Conservation (phyloP, 2,888 invertebrate species). For the Cistogaster globosa region DNA sequence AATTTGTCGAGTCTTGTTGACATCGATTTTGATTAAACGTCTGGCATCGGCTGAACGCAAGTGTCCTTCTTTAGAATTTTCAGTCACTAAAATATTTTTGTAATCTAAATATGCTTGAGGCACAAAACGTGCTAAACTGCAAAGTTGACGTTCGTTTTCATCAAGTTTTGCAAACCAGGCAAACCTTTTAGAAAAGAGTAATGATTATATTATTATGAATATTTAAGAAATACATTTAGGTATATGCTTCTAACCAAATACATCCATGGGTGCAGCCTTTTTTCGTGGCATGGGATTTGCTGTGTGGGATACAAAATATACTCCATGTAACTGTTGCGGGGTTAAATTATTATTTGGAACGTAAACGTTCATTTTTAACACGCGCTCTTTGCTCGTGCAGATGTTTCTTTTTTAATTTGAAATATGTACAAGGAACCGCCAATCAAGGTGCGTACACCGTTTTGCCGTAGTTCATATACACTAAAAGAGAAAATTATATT, state of each 20-base stretch:
- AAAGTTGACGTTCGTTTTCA: constrained; percentile 89
- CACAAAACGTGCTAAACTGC: constrained; percentile 89
- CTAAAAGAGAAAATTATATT: constrained; percentile 76
- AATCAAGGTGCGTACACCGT: constrained; percentile 88
- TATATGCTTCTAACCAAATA: constrained; percentile 75
- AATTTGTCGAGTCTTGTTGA: constrained; percentile 94
- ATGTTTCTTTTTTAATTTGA: constrained; percentile 85
- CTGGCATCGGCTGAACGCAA: constrained; percentile 92
- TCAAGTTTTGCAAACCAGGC: constrained; percentile 89
- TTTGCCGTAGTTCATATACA: constrained; percentile 87
- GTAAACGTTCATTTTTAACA: constrained; percentile 77
- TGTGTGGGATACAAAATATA: constrained; percentile 59
- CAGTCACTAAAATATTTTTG: constrained; percentile 88
- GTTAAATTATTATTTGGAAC: constrained; percentile 73
- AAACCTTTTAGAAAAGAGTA: constrained; percentile 84
- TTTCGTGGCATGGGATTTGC: constrained; percentile 74
- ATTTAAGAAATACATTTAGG: too few species aligned
- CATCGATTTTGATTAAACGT: constrained; percentile 94
- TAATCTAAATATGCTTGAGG: constrained; percentile 92
- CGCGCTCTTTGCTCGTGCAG: constrained; percentile 77
- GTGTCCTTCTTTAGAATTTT: constrained; percentile 90
- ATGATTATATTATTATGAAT: neutral
- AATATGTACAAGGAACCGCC: constrained; percentile 87
- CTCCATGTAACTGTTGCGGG: constrained; percentile 1
- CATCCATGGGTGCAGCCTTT: constrained; percentile 82